Base-by-base conservation (phyloP, 1,140 invertebrate species). In the Linepithema humile region DNA sequence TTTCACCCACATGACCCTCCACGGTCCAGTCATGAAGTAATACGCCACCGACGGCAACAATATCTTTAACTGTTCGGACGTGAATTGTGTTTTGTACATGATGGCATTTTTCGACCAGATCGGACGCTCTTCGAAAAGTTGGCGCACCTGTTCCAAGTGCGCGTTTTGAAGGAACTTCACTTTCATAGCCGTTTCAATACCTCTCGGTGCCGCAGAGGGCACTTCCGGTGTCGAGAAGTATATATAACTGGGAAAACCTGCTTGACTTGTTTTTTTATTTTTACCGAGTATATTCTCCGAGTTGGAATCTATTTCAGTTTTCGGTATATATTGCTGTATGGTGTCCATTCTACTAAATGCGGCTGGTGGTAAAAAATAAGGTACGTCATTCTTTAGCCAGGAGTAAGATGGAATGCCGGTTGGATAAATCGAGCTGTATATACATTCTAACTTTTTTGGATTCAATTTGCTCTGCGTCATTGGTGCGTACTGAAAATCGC, bases 401-500 rank as follows among this genome's bases (percentile, higher is more conserved):
- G 95, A 94, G 65, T 95, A 90, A 53, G 95, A 92, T 50, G 96
- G 95, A 43, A 96, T 89, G 50, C 95, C 95, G 3, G 92, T 93
- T 6, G 97, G 97, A 85, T 97, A 93, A 55, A 98, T 94, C 55
- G 95, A 94, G 29, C 97, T 95, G 86, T 97, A 96, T 17, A 97
- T 95, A 89, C 95, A 96, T 82, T 96, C 94, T 87, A 85, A 93
- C 86, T 86, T 93, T 90, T 84, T 94, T 88, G 91, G 93, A 90
- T 92, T 93, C 78, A 85, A 92, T 89, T 89, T 93, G 80, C 78
- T 91, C 73, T 93, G 91, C 57, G 94, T 91, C 85, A 98, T 95
- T 29, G 98, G 98, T 57, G 99, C 92, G 93, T 97, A 99, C 94
- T 99, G 98, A 93, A 98, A 99, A 94, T 99, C 98, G 93, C 96